These are phyloP conservation scores for Mycalesis mineus DNA, from an alignment of 2,888 invertebrate genomes.

Conservation along the genomic window DNA sequence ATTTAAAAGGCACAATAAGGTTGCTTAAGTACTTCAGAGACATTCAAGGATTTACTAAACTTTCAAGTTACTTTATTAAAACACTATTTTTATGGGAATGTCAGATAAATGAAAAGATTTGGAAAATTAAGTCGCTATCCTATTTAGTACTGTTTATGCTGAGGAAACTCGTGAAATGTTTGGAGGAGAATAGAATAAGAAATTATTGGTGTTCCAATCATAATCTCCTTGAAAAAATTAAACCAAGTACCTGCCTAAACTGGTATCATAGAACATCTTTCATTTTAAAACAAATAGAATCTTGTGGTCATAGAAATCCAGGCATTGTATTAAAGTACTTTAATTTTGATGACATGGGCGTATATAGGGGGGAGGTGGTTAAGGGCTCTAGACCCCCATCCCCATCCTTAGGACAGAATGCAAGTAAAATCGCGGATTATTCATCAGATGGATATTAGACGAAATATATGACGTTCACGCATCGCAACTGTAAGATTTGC, in stretches of 20 bases:
- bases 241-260: conserved; percentile 44
- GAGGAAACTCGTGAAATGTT: conserved; percentile 42
- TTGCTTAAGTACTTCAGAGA: conserved; percentile 53
- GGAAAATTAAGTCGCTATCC: conserved; percentile 45
- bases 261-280: conserved; percentile 47
- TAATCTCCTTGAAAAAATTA: conserved; percentile 50
- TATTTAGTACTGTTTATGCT: conserved; percentile 51
- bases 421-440: no score
- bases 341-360: background rate
- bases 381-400: no score
- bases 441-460: no score
- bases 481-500: no score
- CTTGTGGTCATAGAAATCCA: conserved; percentile 25
- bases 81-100: conserved; percentile 57
- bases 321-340: conserved; percentile 18
- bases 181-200: conserved; percentile 38
- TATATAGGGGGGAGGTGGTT: no score
- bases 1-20: conserved; percentile 51
- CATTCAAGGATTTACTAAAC: conserved; percentile 48
- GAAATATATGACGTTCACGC: no score
- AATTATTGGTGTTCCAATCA: conserved; percentile 55
- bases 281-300: conserved; percentile 44
- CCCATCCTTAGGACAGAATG: no score
- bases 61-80: conserved; percentile 60
- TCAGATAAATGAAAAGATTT: conserved; percentile 38